phyloP scores from a whole-genome alignment of 2,888 invertebrate species.

The Hesperia comma region DNA sequence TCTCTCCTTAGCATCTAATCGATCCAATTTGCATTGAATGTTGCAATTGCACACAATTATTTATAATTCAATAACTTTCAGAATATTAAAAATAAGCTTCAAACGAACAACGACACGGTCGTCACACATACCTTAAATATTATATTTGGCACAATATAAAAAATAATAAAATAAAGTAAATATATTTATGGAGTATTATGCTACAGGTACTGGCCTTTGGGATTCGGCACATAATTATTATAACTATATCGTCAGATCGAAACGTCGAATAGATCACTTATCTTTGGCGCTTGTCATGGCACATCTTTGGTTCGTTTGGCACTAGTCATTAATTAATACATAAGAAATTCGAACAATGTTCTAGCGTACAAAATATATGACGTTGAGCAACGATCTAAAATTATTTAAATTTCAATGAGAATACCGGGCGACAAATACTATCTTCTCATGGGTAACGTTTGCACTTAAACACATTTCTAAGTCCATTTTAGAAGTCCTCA shows the following conservation, averaged over 20 bases:
- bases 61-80: constrained; percentile 24
- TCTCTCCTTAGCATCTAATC: constrained; percentile 41
- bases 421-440: constrained; percentile 79
- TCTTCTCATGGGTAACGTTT: constrained; percentile 52
- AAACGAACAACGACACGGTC: constrained; percentile 9
- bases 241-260: constrained; percentile 45
- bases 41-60: constrained; percentile 44
- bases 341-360: constrained; percentile 53
- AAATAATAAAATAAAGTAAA: constrained; percentile 57
- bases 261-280: constrained; percentile 42
- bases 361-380: constrained; percentile 64
- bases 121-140: constrained; percentile 11
- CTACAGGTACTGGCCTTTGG: constrained; percentile 78
- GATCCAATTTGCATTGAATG: constrained; percentile 46
- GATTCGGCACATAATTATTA: constrained; percentile 47
- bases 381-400: constrained; percentile 74
- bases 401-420: constrained; percentile 59
- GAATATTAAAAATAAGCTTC: constrained; percentile 27
- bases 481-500: not conserved
- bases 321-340: constrained; percentile 56
- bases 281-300: constrained; percentile 57
- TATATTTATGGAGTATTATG: constrained; percentile 68
- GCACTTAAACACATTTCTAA: not conserved
- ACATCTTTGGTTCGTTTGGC: constrained; percentile 65
- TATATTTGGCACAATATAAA: constrained; percentile 40